These are phyloP conservation scores for Pachypsylla venusta DNA, from an alignment of 1,140 invertebrate species.

Conservation along the genomic window DNA sequence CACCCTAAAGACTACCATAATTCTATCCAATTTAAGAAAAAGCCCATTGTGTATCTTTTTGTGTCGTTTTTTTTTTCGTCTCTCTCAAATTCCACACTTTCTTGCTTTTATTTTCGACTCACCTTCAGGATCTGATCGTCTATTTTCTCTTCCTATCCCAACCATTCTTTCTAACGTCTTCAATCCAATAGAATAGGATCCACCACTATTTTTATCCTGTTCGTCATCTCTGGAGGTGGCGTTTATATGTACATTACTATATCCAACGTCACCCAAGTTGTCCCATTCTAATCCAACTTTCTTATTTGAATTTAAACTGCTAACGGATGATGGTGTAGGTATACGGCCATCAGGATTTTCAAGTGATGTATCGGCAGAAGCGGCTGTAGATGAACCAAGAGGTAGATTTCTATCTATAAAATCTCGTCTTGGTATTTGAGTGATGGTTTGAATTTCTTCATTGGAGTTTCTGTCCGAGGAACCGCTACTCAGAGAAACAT, in stretches of 20 bases:
- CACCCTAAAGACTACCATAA: too few species aligned
- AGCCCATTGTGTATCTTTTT: too few species aligned
- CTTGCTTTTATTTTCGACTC: neutral
- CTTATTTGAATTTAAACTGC: constrained; percentile 2
- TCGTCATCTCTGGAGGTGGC: neutral
- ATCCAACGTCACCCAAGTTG: constrained; percentile 3
- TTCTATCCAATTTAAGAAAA: too few species aligned
- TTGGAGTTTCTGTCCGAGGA: constrained; percentile 1
- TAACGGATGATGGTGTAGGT: neutral
- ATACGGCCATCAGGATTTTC: neutral
- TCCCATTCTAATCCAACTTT: neutral
- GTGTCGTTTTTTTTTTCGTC: too few species aligned
- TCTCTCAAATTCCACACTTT: neutral
- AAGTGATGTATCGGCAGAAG: neutral
- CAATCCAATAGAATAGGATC: neutral
- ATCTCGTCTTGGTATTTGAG: neutral
- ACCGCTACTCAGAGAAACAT: neutral
- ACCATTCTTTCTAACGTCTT: neutral
- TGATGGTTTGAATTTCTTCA: neutral
- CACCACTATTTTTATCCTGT: neutral
- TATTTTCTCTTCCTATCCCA: neutral
- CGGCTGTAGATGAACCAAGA: neutral
- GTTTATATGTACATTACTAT: neutral
- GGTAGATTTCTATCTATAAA: neutral
- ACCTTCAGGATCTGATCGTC: neutral